Conservation (phyloP, 2,797 vertebrate genomes). For the Chromobotia macracanthus region DNA sequence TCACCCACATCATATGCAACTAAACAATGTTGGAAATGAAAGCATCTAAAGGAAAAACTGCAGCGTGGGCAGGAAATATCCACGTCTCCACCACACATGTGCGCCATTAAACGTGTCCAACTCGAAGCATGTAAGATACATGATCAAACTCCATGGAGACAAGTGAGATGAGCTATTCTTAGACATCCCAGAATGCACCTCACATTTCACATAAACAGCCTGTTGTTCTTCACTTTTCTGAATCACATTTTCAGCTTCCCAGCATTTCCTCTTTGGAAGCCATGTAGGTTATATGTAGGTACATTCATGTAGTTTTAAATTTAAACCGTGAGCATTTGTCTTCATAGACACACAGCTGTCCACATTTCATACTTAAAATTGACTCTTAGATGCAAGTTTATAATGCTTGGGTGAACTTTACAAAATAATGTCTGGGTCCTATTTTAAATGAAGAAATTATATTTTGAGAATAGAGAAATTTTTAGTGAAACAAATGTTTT, state of each 20-base stretch:
- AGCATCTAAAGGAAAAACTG: constrained; percentile 52
- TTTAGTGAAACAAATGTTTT: too few species aligned
- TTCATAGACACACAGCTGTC: background rate
- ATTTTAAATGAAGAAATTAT: too few species aligned
- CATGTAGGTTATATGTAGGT: background rate
- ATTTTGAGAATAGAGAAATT: too few species aligned
- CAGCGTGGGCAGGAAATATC: constrained; percentile 55
- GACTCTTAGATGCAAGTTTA: too few species aligned
- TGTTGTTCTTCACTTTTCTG: background rate
- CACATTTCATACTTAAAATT: too few species aligned
- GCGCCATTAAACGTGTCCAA: constrained; percentile 52
- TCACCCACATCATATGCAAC: constrained; percentile 44
- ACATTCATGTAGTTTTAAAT: background rate
- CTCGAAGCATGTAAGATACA: constrained; percentile 51
- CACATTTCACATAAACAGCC: constrained; percentile 17
- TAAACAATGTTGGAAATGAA: constrained; percentile 48
- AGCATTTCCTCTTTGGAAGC: background rate
- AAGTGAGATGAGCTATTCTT: constrained; percentile 51
- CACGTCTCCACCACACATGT: constrained; percentile 55
- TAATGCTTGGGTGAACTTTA: too few species aligned
- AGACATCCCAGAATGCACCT: constrained; percentile 41
- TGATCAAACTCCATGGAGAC: constrained; percentile 49
- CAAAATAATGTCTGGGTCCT: background rate
- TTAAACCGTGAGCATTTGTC: background rate
- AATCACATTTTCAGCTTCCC: background rate